Base-by-base conservation (phyloP, 2,888 invertebrate species). In the Eupeodes latifasciatus region DNA sequence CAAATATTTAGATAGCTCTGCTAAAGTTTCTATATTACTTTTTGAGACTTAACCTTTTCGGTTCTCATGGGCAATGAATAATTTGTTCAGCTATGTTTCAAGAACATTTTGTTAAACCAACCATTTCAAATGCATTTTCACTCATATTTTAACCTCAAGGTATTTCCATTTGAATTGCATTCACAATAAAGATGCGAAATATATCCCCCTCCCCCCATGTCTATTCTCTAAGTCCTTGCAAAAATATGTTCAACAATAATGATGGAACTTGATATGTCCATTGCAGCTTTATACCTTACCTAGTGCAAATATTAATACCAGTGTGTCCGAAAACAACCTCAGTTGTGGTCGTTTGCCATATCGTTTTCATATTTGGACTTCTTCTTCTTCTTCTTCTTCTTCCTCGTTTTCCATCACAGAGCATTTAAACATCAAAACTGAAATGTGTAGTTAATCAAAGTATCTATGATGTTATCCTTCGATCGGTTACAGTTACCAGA, bases 281-380 rank as follows among this genome's bases (percentile, higher is more conserved):
- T 57, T 27, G 14, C 4, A n/a, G 27, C 40, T 40, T 40, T 40
- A 27, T 27, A 5, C 40, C 40, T 40, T 40, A 34, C 27, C 14
- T 59, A 7, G 14, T 59, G 34, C 59, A 6, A 59, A 59, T 34
- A 59, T 10, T 4, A 47, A 47, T 47, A 47, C 7, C 4, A 47
- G 47, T 47, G 49, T 51, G 27, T 34, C 34, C 34, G 4, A 67
- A 67, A n/a, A 67, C 36, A 16, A 53, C 67, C 36, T 67, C 51
- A 67, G 36, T 36, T 67, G 67, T 3, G 67, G 67, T 67, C 67
- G 51, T 67, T 67, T 34, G n/a, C 51, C 6, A 44, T 47, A 64
- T 19, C 64, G 19, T 27, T 9, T 19, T 4, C 47, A 12, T 12
- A 11, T 47, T 11, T 3, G 1, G 11, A 4, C 10, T 47, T 47